These are phyloP conservation scores for Megaleporinus macrocephalus DNA, from an alignment of 2,113 vertebrate species.

Conservation along the genomic window DNA sequence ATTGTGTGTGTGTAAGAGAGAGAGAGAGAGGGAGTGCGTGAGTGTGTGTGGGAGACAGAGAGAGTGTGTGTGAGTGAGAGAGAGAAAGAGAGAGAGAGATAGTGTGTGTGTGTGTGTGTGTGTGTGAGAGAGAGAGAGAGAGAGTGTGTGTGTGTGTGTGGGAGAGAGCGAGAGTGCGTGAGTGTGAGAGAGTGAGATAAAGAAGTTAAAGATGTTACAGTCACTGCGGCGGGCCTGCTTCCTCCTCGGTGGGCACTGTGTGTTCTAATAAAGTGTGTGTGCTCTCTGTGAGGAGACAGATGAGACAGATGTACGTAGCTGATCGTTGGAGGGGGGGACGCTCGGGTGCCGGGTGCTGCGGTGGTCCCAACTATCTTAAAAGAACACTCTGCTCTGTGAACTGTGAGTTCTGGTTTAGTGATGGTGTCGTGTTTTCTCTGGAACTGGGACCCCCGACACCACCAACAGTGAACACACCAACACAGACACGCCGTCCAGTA, in stretches of 20 bases:
- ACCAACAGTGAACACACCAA: background rate
- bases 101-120: no score
- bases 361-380: constrained; percentile 5
- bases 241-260: background rate
- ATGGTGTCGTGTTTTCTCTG: accelerated
- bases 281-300: background rate
- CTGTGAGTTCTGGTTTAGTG: background rate
- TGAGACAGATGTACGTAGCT: background rate
- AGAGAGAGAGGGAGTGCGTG: no score
- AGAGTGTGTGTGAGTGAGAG: no score
- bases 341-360: background rate
- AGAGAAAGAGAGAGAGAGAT: no score
- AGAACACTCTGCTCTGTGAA: constrained; percentile 37
- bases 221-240: background rate
- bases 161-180: no score
- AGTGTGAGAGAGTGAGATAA: no score
- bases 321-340: background rate
- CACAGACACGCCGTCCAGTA: background rate
- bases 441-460: background rate
- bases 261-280: background rate
- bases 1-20: no score
- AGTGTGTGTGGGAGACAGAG: no score
- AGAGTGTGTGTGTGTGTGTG: no score
- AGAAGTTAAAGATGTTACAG: background rate
- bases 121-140: no score